Evolutionary conservation across 2,888 invertebrate species (phyloP), one percentile per base, ranked within the genome.

Genomic region (Melanostoma scalare): DNA sequence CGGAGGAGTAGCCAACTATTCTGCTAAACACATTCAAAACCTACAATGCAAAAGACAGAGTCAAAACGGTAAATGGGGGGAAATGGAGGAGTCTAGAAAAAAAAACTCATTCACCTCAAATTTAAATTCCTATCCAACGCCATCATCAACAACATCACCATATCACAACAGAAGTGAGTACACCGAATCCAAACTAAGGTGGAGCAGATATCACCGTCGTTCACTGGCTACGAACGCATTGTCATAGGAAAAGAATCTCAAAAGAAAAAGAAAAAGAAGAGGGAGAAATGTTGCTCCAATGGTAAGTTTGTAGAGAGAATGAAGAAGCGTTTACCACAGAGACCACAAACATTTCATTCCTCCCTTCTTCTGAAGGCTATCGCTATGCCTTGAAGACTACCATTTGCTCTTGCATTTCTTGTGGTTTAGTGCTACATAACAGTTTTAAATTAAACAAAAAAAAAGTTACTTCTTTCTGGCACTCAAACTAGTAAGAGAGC

Each of bases 371-470:
- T 84, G 79, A 84, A 84, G 84, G 84, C 84, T n/a, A n/a, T n/a
- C n/a, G 20, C 20, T 20, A 1, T 84, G 84, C 79, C 84, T 68
- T 78, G 73, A 38, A 69, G 74, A 65, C 84, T 38, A 67, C 20
- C 30, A 63, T 60, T 53, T 30, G 10, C 46, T 69, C 36, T 38
- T 20, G 40, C 53, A 63, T 48, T 67, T 53, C 55, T 55, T 67
- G 65, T 71, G 78, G 69, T 74, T 74, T 9, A 50, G 40, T 56
- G 50, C 55, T 42, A 53, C 36, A 63, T 84, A 84, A 84, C 84
- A 79, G 84, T 79, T 79, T 79, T 84, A 79, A 79, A 84, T 84
- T 79, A 79, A 50, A 79, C 52, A 71, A 79, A 84, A 75, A 55
- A 55, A 76, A 60, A 76, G 80, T 48, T 69, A 38, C 36, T 72